Evolutionary conservation across 2,888 invertebrate genomes (phyloP), one percentile per base, ranked within the genome.

Genomic region (Drosophila glabriapex): DNA sequence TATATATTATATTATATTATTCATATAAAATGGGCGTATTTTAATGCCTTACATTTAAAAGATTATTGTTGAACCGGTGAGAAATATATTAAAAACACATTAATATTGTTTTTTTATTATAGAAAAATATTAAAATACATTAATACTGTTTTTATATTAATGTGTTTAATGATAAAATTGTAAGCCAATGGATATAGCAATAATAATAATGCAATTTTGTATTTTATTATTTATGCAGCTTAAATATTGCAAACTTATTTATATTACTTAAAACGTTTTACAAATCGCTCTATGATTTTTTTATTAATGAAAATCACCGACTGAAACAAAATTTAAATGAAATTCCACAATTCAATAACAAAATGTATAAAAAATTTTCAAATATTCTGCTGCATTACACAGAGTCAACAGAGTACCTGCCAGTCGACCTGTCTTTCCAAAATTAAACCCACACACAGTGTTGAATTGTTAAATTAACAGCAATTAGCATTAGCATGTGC

Each of bases 381-480:
- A 19, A 41, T 41, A 39, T 39, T 14, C 22, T 14, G 22, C 43
- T 7, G 7, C 7, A 16, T 22, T 4, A 22, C 14, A 22, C 7
- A 31, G 31, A 31, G 9, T 31, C 29, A 12, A 5, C 5, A 71
- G 35, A 25, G 41, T 19, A 63, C 31, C 22, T 22, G 10, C 12
- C 0, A 37, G 31, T 39, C 39, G 28, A 25, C n/a, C 10, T n/a
- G 12, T 22, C 37, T 56, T 28, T 28, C 4, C 9, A 6, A 35
- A 41, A 22, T 53, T 28, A 37, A 31, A 10, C n/a, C 28, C 25
- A 43, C 43, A 22, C 37, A 39, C 49, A 75, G 53, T 54, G 31
- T 59, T 49, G 10, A 49, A 70, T 50, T 61, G 41, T 55, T 55
- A 12, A 70, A 35, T 14, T 22, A 43, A 10, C 22, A 31, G 35